Evolutionary conservation across 2,888 invertebrate genomes (phyloP).

Genomic region (Plusia festucae): DNA sequence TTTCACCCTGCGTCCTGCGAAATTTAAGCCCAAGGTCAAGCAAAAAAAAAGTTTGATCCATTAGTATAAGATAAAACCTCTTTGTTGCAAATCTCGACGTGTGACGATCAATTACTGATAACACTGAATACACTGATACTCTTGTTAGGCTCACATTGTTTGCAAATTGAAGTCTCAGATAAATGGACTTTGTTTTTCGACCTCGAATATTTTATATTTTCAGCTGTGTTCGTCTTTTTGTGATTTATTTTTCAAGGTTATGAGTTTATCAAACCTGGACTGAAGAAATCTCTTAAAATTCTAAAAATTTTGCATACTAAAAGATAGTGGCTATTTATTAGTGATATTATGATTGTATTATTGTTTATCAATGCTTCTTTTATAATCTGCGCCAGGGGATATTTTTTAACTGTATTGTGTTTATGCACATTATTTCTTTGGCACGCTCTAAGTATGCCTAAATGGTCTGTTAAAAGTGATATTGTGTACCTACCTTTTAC

Average conservation of each 20-base stretch:
- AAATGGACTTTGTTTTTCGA: conserved; percentile 8
- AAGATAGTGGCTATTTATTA: too few species aligned
- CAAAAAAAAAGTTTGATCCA: conserved; percentile 35
- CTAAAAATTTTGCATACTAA: too few species aligned
- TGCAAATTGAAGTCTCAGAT: neutral
- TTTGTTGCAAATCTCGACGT: conserved; percentile 39
- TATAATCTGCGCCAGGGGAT: too few species aligned
- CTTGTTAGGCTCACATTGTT: conserved; percentile 24
- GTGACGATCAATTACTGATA: conserved; percentile 49
- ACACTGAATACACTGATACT: conserved; percentile 34
- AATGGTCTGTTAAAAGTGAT: too few species aligned
- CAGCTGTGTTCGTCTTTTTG: neutral
- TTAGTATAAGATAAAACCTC: conserved; percentile 34
- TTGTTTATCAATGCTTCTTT: too few species aligned
- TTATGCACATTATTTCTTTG: too few species aligned
- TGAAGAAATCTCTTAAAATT: too few species aligned
- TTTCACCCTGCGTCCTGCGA: neutral
- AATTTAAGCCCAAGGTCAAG: conserved; percentile 13
- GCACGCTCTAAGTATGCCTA: too few species aligned
- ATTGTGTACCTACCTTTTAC: too few species aligned
- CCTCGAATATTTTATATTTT: neutral
- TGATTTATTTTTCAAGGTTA: conserved; percentile 1
- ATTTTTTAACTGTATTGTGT: too few species aligned
- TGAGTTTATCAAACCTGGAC: neutral
- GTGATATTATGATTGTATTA: too few species aligned